Evolutionary conservation across 2,797 vertebrate species (phyloP).

Genomic region (Peromyscus nudipes): DNA sequence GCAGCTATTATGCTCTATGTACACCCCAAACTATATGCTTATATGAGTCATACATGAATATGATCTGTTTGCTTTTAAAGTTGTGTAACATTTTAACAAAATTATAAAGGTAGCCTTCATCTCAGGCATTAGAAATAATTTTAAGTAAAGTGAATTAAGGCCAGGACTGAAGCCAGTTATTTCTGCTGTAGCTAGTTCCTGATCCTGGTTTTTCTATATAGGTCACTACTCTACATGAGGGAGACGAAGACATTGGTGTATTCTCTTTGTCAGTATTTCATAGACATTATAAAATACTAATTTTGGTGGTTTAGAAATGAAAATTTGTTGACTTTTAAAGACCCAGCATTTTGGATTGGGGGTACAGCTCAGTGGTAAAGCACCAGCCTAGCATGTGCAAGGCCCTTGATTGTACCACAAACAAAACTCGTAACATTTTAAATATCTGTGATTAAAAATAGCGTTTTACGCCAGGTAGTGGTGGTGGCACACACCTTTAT

Average conservation of each 20-base stretch:
- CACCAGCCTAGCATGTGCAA: neutral
- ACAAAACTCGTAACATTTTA: slow-evolving; percentile 7
- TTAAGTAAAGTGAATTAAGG: neutral
- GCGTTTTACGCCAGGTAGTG: no score
- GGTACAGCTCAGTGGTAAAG: neutral
- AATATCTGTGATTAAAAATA: slow-evolving; percentile 1
- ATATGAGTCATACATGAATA: neutral
- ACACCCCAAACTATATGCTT: neutral
- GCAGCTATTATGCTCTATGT: neutral
- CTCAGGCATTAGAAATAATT: slow-evolving; percentile 5
- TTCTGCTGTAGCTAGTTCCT: neutral
- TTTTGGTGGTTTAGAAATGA: neutral
- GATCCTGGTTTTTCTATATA: neutral
- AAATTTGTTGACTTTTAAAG: slow-evolving; percentile 32
- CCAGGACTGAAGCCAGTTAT: neutral
- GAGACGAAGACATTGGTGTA: neutral
- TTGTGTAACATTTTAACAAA: neutral
- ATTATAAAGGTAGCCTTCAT: slow-evolving; percentile 3
- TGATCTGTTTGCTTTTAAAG: neutral
- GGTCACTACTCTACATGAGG: neutral
- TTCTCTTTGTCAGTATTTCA: slow-evolving; percentile 2
- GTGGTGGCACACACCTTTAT: no score
- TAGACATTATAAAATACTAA: neutral
- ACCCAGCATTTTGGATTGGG: neutral
- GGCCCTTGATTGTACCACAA: neutral